Evolutionary conservation across 2,888 invertebrate species (phyloP), one percentile per base, ranked within the genome.

Genomic region (Drosophila pullipes): DNA sequence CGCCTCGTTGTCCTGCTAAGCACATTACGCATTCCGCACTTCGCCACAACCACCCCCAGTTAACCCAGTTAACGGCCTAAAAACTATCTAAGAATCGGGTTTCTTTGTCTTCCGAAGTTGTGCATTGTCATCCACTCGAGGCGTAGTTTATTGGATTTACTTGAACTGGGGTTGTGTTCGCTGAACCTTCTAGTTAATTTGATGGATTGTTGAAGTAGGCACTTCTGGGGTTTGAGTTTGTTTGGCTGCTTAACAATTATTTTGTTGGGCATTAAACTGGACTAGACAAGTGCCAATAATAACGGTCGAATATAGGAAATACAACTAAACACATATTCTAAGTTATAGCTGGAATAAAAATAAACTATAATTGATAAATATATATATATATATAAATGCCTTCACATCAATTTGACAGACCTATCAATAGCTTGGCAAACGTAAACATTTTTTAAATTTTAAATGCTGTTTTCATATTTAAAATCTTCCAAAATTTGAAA

Each of bases 101-200:
- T 59, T 30, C 63, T 37, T 65, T 57, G 61, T 22, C 53, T 63
- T 62, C 16, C 31, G 31, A 53, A 52, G 52, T 66, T 61, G 50
- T 61, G 66, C 69, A 55, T 57, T 63, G 82, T 66, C 78, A 72
- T 44, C 37, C 10, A 30, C n/a, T 33, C n/a, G 33, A 65, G 81
- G 70, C 78, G 89, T 76, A 81, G 69, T 73, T 86, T 89, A 81
- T 86, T 74, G 74, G 71, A 57, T 49, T 76, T 81, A 41, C 57
- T 60, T 44, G 35, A 54, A 61, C 37, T 62, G 31, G 54, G 35
- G 37, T 60, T 61, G n/a, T 75, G 86, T 85, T 22, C 74, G 63
- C 28, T 81, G 90, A 90, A 77, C 86, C 67, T 68, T 52, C 39
- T 25, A 44, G 64, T 31, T 65, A 60, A 62, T 60, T 78, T 57